Conservation (phyloP, 2,113 vertebrate genomes). For the Macheiramphus alcinus region DNA sequence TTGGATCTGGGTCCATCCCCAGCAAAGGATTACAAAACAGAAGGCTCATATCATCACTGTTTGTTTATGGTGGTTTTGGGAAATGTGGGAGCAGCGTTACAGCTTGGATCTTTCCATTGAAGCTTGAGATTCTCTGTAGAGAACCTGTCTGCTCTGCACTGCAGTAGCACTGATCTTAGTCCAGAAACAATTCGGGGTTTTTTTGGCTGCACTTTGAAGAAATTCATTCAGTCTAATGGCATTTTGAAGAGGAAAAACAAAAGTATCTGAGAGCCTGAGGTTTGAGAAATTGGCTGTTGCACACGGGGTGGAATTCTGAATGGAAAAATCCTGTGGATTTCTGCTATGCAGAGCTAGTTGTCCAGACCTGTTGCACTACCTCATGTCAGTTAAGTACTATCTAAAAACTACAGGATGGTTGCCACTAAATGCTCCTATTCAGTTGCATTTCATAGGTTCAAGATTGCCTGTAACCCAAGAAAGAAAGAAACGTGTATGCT, state of each 20-base stretch:
- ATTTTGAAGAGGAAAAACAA: conserved; percentile 44
- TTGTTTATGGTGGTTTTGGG: background rate
- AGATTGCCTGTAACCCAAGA: background rate
- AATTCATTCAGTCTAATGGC: background rate
- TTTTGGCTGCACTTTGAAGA: conserved; percentile 12
- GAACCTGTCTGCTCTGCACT: background rate
- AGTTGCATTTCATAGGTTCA: background rate
- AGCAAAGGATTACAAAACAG: background rate
- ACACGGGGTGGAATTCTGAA: background rate
- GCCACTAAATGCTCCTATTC: background rate
- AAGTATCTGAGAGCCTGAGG: background rate
- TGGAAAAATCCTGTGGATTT: conserved; percentile 33
- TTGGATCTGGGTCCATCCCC: background rate
- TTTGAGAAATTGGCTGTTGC: conserved; percentile 1
- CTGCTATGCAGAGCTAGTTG: background rate
- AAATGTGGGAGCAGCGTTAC: accelerated
- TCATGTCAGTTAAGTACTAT: background rate
- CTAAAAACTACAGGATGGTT: background rate
- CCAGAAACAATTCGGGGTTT: background rate
- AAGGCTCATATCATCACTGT: background rate
- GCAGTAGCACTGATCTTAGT: background rate
- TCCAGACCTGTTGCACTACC: background rate
- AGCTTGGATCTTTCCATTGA: background rate
- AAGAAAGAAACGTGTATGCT: background rate
- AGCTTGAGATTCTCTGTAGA: background rate